These are phyloP conservation scores for Netelia melanura DNA, from an alignment of 2,888 invertebrate genomes.

Conservation along the genomic window DNA sequence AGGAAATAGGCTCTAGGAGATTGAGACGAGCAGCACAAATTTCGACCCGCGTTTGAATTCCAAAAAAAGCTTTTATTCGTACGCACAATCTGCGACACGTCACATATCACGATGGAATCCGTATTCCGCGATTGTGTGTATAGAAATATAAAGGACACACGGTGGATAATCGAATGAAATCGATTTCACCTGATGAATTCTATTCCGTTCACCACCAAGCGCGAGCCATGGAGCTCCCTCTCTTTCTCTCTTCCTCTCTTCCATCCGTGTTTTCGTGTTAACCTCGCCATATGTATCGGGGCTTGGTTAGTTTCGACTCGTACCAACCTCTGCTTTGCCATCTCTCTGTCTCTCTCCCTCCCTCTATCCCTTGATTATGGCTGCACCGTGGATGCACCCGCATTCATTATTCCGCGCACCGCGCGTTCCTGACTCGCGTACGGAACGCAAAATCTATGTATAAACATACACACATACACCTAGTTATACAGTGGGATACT, in stretches of 20 bases:
- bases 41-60: too few relatives aligned
- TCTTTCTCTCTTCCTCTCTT: too few relatives aligned
- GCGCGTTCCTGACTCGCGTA: constrained; percentile 70
- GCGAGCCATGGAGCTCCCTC: not conserved
- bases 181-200: constrained; percentile 60
- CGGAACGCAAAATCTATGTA: constrained; percentile 59
- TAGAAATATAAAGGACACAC: constrained; percentile 3
- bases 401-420: constrained; percentile 70
- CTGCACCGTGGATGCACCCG: constrained; percentile 54
- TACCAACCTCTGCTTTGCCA: too few relatives aligned
- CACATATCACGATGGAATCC: constrained; percentile 50
- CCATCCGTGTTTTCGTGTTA: too few relatives aligned
- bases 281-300: too few relatives aligned
- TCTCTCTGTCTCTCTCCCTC: not conserved
- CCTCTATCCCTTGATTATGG: constrained; percentile 46
- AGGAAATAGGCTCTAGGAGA: too few relatives aligned
- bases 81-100: constrained; percentile 32
- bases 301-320: too few relatives aligned
- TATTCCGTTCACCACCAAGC: constrained; percentile 22
- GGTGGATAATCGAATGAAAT: constrained; percentile 70
- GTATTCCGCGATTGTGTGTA: not conserved
- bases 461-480: not conserved
- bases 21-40: too few relatives aligned
- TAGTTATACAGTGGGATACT: too few relatives aligned
- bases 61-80: not conserved